Base-by-base conservation (phyloP, 2,797 vertebrate genomes). In the Pseudomugil tenellus region DNA sequence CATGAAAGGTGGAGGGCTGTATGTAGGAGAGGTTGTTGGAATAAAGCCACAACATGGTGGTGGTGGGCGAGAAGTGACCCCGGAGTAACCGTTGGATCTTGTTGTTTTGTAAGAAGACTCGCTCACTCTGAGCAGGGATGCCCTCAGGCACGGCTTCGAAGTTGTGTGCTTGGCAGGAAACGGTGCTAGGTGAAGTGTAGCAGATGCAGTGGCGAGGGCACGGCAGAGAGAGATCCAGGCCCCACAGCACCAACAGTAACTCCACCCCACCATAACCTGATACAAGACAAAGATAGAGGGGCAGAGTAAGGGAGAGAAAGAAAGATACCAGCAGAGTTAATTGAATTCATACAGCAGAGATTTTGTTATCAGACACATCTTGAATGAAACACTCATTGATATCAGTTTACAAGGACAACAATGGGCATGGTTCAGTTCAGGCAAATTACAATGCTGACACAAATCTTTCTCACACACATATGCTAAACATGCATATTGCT, bases 21-120 rank as follows among this genome's bases (percentile, higher is more conserved):
- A 99, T 96, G 92, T 95, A 96, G 79, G 97, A 98, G 89, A 99
- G 96, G 89, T 99, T 99, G 92, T 99, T 99, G 90, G 97, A 98
- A 86, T 99, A 99, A 72, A 99, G 94, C 98, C 97, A 99, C 68
- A 99, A 90, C 88, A 95, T 98, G 87, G 96, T 95, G 74, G 96
- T 96, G 80, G 95, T 94, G 0, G 97, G 95, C 58, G 96, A 97
- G 93, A 99, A 98, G 91, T 97, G 96, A 58, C 97, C 97, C 0
- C 94, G 95, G 12, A 96, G 96, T 48, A 99, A 95, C 80, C 95
- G 84, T 73, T 94, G 94, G 88, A 99, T 99, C 90, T 93, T 96
- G 93, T 99, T 99, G 92, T 99, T 99, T 79, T 99, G 97, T 31
- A 99, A 94, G 87, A 99, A 98, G 86, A 99, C 94, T 13, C 98